Conservation (phyloP, 2,888 invertebrate species). For the Patella depressa region DNA sequence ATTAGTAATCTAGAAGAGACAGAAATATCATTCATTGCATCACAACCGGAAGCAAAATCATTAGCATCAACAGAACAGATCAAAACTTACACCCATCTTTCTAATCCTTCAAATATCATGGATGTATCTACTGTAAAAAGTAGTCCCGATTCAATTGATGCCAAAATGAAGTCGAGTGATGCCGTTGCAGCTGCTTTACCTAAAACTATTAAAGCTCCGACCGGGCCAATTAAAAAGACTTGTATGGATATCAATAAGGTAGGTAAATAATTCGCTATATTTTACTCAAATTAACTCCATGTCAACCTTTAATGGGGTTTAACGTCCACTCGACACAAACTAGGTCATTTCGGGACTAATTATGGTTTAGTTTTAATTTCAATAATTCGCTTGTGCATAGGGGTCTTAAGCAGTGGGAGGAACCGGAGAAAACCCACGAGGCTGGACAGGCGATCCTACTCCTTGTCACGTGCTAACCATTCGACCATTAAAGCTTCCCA, state of each 20-base stretch:
- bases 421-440: no score
- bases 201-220: constrained; percentile 1
- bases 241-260: constrained; percentile 42
- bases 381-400: no score
- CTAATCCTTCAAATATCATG: constrained; percentile 34
- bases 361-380: no score
- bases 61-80: constrained; percentile 28
- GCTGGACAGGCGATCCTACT: no score
- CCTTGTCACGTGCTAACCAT: no score
- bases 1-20: constrained; percentile 29
- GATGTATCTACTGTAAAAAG: constrained; percentile 42
- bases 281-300: no score
- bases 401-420: no score
- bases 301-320: no score
- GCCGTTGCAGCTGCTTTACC: constrained; percentile 38
- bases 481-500: no score
- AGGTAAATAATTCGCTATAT: no score
- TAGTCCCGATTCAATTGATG: constrained; percentile 39
- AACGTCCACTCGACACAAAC: no score
- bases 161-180: constrained; percentile 42
- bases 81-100: constrained; percentile 37
- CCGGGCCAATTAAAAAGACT: constrained; percentile 25
- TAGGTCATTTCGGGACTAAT: no score
- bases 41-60: constrained; percentile 29
- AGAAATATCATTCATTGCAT: constrained; percentile 21